Conservation (phyloP, 2,113 vertebrate species). For the Eolophus roseicapilla region DNA sequence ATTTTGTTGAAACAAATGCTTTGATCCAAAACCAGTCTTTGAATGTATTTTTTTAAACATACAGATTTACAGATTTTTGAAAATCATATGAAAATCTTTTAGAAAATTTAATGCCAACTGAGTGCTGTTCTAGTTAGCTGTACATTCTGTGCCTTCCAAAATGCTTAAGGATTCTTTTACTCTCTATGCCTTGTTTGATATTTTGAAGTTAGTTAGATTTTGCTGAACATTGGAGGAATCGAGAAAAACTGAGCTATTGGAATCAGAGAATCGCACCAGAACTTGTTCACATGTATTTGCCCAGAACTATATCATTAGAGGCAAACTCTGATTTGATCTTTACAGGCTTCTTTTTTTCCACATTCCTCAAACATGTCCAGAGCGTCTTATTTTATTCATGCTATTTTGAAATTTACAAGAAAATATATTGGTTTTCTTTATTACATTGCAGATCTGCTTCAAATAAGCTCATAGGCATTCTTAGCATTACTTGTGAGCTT, state of each 20-base stretch:
- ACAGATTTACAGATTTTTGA: neutral
- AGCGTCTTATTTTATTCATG: neutral
- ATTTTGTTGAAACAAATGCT: neutral
- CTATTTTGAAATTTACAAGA: neutral
- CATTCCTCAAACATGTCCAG: neutral
- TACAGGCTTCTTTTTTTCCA: neutral
- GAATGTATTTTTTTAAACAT: neutral
- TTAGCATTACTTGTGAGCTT: neutral
- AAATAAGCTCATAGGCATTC: constrained; percentile 10
- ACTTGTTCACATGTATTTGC: neutral
- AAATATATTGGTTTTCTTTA: neutral
- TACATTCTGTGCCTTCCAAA: neutral
- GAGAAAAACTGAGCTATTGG: neutral
- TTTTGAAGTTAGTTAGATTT: neutral
- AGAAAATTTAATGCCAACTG: neutral
- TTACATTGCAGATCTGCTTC: neutral
- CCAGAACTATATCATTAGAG: neutral
- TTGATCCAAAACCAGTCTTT: neutral
- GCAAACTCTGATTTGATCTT: neutral
- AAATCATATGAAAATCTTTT: neutral
- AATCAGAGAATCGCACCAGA: accelerated
- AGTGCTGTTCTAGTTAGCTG: neutral
- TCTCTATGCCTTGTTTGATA: accelerated
- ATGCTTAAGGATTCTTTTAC: neutral
- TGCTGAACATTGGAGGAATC: neutral